phyloP scores from a whole-genome alignment of 1,140 invertebrate genomes.

The Caenorhabditis brenneri region DNA sequence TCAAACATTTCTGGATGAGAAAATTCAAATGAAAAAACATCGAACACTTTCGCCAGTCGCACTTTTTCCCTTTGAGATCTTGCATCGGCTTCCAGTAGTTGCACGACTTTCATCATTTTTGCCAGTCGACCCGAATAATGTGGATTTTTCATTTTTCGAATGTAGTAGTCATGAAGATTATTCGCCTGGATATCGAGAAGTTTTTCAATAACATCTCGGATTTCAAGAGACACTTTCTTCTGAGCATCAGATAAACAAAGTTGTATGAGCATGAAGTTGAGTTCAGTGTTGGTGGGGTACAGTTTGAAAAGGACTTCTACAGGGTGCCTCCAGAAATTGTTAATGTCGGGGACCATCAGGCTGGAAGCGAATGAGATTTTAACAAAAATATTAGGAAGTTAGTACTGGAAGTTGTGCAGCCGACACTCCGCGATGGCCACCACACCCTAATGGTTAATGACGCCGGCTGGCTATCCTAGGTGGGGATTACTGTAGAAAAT shows the following conservation, averaged over 20 bases:
- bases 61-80: neutral
- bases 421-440: no score
- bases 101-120: neutral
- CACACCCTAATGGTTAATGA: no score
- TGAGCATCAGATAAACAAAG: neutral
- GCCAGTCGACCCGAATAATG: neutral
- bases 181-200: neutral
- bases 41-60: neutral
- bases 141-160: neutral
- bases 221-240: neutral
- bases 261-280: neutral
- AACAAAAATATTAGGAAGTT: neutral
- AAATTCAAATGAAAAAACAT: neutral
- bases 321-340: neutral
- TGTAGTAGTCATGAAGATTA: neutral
- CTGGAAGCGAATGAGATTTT: neutral
- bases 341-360: neutral
- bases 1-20: constrained; percentile 14
- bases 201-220: neutral
- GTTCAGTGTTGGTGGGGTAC: neutral
- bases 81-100: neutral
- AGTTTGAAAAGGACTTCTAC: neutral
- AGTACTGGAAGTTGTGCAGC: no score
- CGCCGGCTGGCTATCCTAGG: no score
- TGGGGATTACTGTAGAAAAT: neutral